Evolutionary conservation across 2,888 invertebrate genomes (phyloP), one percentile per base, ranked within the genome.

Genomic region (Cheilosia impressa): DNA sequence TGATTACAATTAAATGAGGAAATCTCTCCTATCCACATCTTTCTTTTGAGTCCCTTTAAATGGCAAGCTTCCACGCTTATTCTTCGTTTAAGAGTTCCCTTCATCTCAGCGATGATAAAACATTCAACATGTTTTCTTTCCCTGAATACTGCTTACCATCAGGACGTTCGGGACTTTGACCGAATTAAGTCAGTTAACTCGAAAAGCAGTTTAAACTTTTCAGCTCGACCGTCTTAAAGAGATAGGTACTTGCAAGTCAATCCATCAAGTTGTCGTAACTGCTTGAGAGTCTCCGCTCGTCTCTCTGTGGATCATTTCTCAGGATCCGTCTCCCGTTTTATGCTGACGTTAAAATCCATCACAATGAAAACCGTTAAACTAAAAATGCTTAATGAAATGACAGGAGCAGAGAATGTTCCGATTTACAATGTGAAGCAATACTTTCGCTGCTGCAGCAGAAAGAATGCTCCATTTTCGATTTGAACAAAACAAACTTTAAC

Each of bases 401-500:
- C 58, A 58, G 19, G 58, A 10, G 10, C 38, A 38, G 17, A 22
- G 1, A 7, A 58, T 58, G 13, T 38, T 41, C 10, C 9, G 17
- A 22, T 19, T 38, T 41, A 6, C 38, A 38, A 19, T 19, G 19
- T n/a, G 19, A 52, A 24, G 5, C 4, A 24, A 24, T 24, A 13
- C 24, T 24, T 52, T 17, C 17, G 1, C 41, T 24, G 38, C 19
- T 19, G 31, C 45, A 19, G 17, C 41, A 38, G 38, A 38, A 4
- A 38, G 13, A 38, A 27, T 53, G 5, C 27, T 41, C 19, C 27
- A 13, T 31, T 17, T 71, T 60, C 38, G 19, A 47, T 43, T 50
- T 43, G 47, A 45, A 68, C 34, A 34, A 34, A 53, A 45, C 13
- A 68, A 68, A 47, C 45, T 15, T 47, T 77, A 68, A 66, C 47